Evolutionary conservation across 1,140 invertebrate species (phyloP).

Genomic region (Batillaria attramentaria): DNA sequence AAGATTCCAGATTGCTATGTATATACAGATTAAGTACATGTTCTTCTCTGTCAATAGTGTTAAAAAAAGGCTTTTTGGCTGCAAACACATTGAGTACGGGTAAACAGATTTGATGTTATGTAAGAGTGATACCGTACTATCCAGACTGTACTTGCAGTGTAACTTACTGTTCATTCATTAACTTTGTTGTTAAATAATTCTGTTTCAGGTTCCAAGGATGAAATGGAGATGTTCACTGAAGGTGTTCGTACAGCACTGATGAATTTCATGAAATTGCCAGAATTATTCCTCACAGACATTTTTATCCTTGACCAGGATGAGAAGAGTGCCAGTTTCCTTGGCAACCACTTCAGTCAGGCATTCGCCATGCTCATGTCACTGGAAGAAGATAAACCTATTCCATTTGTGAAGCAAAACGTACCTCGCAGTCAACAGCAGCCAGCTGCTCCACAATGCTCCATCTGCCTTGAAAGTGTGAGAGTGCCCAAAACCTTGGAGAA

Average conservation of each 20-base stretch:
- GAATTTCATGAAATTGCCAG: not conserved
- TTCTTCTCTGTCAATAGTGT: too few relatives aligned
- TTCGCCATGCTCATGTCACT: not conserved
- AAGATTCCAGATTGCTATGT: too few relatives aligned
- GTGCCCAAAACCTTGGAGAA: slow-evolving; percentile 45
- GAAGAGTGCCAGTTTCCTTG: not conserved
- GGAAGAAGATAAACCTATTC: not conserved
- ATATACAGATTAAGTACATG: too few relatives aligned
- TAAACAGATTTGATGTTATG: too few relatives aligned
- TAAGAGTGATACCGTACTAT: too few relatives aligned
- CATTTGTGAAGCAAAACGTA: too few relatives aligned
- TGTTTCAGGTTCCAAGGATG: not conserved
- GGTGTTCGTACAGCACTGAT: not conserved
- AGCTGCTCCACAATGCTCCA: slow-evolving; percentile 39
- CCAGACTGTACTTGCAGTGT: too few relatives aligned
- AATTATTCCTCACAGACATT: not conserved
- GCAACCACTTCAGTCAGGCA: not conserved
- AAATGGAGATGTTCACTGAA: not conserved
- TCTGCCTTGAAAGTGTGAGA: slow-evolving; percentile 49
- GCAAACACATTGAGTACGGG: too few relatives aligned
- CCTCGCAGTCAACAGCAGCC: too few relatives aligned
- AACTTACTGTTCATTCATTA: too few relatives aligned
- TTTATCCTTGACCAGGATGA: not conserved
- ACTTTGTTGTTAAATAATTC: not conserved
- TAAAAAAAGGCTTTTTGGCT: too few relatives aligned